phyloP scores from a whole-genome alignment of 2,888 invertebrate species.

The Notodonta ziczac region DNA sequence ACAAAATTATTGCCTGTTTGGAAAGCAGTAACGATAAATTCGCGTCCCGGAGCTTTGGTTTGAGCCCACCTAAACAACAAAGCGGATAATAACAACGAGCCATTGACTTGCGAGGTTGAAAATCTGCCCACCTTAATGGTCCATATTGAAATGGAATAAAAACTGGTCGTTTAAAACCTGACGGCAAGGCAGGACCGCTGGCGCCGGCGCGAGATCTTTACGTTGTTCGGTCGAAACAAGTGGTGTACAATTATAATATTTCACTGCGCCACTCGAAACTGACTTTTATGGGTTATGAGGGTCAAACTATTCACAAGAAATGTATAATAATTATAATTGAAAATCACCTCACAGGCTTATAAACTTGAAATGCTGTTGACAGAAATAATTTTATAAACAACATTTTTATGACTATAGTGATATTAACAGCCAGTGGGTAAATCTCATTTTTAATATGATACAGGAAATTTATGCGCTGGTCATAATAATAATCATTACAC shows the following conservation, averaged over 20 bases:
- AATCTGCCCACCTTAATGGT: constrained; percentile 67
- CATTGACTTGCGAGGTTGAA: constrained; percentile 53
- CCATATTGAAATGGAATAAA: constrained; percentile 71
- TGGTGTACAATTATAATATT: constrained; percentile 72
- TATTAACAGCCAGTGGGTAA: constrained; percentile 34
- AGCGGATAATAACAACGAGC: constrained; percentile 39
- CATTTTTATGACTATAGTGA: constrained; percentile 39
- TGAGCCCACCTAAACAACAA: constrained; percentile 24
- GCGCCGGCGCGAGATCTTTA: constrained; percentile 63
- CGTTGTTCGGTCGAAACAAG: constrained; percentile 52
- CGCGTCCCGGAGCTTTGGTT: constrained; percentile 21
- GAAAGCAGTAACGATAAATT: constrained; percentile 27
- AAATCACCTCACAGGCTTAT: constrained; percentile 42
- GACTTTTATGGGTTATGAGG: constrained; percentile 63
- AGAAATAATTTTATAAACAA: constrained; percentile 41
- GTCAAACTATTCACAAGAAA: constrained; percentile 41
- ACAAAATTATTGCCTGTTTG: constrained; percentile 33
- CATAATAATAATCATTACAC: no score
- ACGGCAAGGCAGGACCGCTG: constrained; percentile 65
- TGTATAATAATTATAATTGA: constrained; percentile 50
- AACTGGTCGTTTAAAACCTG: constrained; percentile 65
- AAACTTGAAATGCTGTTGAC: constrained; percentile 39
- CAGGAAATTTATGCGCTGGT: constrained; percentile 24
- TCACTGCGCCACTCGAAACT: constrained; percentile 66
- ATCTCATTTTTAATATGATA: constrained; percentile 29